Conservation (phyloP, 2,113 vertebrate species). For the Talpa occidentalis region DNA sequence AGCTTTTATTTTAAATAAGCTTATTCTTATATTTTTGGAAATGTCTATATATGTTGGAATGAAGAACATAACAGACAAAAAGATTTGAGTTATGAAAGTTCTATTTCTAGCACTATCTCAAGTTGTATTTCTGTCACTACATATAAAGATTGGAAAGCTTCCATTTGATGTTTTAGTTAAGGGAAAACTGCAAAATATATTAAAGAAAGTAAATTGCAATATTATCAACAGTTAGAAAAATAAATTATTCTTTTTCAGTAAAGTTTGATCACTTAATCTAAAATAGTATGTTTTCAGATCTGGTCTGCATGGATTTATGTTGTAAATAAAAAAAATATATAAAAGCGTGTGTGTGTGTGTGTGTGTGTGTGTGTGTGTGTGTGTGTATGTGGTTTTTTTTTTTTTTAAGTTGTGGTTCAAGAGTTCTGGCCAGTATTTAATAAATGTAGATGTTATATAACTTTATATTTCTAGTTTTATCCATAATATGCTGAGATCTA, state of each 20-base stretch:
- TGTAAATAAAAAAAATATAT: conserved; percentile 21
- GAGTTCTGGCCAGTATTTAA: not conserved
- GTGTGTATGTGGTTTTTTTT: too few species aligned
- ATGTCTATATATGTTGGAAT: not conserved
- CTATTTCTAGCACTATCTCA: not conserved
- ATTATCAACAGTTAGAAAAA: conserved; percentile 24
- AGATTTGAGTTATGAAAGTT: not conserved
- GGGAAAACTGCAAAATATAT: not conserved
- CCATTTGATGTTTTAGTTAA: conserved; percentile 20
- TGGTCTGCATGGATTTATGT: conserved; percentile 21
- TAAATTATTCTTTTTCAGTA: conserved; percentile 36
- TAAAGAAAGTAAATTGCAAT: conserved; percentile 8
- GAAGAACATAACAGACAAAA: not conserved
- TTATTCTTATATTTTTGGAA: not conserved
- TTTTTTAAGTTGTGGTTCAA: conserved; percentile 41
- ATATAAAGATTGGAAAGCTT: not conserved
- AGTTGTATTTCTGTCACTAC: not conserved
- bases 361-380: too few species aligned
- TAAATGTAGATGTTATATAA: conserved; percentile 29
- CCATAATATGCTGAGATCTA: not conserved
- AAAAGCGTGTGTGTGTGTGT: too few species aligned
- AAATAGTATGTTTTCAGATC: not conserved
- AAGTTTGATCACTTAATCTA: conserved; percentile 51
- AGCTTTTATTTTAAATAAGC: conserved; percentile 19
- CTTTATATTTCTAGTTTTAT: conserved; percentile 41